phyloP scores from a whole-genome alignment of 2,113 vertebrate genomes.

The Lophura nycthemera region DNA sequence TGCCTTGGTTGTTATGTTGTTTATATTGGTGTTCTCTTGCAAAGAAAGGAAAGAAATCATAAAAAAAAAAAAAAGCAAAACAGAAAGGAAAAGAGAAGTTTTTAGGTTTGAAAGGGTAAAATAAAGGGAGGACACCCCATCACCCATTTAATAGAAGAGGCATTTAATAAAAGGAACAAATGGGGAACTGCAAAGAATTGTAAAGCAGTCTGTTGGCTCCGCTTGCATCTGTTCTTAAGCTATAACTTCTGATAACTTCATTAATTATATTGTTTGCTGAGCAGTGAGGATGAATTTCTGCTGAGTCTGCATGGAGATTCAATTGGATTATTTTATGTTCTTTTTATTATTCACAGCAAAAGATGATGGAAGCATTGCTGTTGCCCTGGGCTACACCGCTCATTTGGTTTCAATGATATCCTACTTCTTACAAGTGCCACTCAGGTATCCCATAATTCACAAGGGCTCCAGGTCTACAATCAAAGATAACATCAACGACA shows the following conservation, averaged over 20 bases:
- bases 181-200: not conserved
- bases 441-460: constrained; percentile 96
- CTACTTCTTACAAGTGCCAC: constrained; percentile 96
- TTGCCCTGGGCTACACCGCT: constrained; percentile 96
- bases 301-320: not conserved
- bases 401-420: constrained; percentile 98
- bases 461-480: constrained; percentile 96
- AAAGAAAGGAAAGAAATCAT: not conserved
- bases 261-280: not conserved
- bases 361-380: constrained; percentile 95
- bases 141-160: not conserved
- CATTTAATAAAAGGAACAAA: not conserved
- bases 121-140: not conserved
- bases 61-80: not conserved
- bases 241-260: not conserved
- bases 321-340: not conserved
- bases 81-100: constrained; percentile 4
- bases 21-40: not conserved
- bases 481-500: constrained; percentile 98
- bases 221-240: not conserved
- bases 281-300: not conserved
- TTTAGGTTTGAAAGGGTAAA: constrained; percentile 36
- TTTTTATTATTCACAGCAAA: constrained; percentile 83
- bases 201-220: not conserved
- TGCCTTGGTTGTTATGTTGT: not conserved